phyloP scores from a whole-genome alignment of 2,113 vertebrate genomes.

The Ammodytes dubius region DNA sequence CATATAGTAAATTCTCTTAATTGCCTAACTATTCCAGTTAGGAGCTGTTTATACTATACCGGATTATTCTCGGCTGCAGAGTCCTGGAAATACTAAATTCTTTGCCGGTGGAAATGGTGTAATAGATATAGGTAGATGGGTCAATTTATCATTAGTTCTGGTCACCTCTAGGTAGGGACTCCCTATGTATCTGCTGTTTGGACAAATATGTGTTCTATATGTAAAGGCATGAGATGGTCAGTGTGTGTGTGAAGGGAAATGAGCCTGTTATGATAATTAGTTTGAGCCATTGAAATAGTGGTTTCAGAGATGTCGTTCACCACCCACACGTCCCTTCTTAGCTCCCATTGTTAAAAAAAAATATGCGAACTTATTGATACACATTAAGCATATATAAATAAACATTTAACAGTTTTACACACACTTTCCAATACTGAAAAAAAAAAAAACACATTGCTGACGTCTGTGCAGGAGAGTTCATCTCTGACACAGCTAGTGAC shows the following conservation, averaged over 20 bases:
- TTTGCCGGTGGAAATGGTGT: background rate
- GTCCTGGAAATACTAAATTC: background rate
- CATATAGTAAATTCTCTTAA: background rate
- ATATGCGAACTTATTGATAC: background rate
- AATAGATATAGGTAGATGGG: background rate
- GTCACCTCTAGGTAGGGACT: background rate
- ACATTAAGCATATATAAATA: background rate
- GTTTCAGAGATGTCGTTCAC: too few species aligned
- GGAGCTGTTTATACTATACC: background rate
- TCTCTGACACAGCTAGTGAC: slow-evolving; percentile 46
- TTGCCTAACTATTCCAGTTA: background rate
- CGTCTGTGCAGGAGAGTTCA: slow-evolving; percentile 1
- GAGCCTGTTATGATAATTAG: background rate
- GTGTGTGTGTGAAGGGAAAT: background rate
- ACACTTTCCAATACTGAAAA: background rate
- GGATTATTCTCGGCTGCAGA: background rate
- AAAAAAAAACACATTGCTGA: slow-evolving; percentile 19
- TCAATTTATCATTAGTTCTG: background rate
- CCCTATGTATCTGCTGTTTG: too few species aligned
- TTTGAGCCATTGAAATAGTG: background rate
- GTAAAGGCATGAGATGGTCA: too few species aligned
- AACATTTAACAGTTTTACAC: background rate
- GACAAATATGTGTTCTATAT: too few species aligned
- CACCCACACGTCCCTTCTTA: too few species aligned
- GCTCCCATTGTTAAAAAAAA: background rate